phyloP scores from a whole-genome alignment of 2,888 invertebrate species.

The Pristionchus exspectatus region DNA sequence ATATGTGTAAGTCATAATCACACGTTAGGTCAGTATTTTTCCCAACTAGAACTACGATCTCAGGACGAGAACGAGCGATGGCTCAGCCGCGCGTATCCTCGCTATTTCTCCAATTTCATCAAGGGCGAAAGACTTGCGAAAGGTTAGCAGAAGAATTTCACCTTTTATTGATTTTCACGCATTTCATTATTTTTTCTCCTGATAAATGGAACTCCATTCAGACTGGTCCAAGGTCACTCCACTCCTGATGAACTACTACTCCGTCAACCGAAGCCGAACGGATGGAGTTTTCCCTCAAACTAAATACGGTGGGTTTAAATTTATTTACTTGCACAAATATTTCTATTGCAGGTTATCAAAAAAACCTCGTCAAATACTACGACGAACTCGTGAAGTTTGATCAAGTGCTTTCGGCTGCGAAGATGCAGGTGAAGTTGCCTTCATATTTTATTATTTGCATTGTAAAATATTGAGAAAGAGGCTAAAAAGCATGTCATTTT shows the following conservation, averaged over 20 bases:
- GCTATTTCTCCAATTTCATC: slow-evolving; percentile 20
- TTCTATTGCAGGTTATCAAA: neutral
- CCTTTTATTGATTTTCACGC: too few species aligned
- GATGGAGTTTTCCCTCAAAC: neutral
- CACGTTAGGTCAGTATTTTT: too few species aligned
- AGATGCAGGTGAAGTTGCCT: neutral
- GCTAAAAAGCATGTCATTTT: too few species aligned
- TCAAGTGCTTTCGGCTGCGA: neutral
- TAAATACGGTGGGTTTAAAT: neutral
- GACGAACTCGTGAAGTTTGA: slow-evolving; percentile 2
- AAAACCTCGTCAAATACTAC: neutral
- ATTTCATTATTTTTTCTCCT: too few species aligned
- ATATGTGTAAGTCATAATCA: too few species aligned
- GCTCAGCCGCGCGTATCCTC: neutral
- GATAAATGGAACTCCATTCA: neutral
- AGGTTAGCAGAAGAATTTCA: neutral
- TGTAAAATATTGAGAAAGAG: neutral
- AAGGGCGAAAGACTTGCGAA: neutral
- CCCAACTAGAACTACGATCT: neutral
- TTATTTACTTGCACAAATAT: too few species aligned
- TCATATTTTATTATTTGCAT: neutral
- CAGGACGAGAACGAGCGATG: slow-evolving; percentile 23
- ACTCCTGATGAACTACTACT: slow-evolving; percentile 25
- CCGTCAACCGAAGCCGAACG: neutral
- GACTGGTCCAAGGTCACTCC: neutral